Percentiles rank a stretch among this genome's conserved stretches.
These are phyloP conservation scores for Willowsia nigromaculata DNA, from an alignment of 2,888 invertebrate genomes.

Conservation along the genomic window DNA sequence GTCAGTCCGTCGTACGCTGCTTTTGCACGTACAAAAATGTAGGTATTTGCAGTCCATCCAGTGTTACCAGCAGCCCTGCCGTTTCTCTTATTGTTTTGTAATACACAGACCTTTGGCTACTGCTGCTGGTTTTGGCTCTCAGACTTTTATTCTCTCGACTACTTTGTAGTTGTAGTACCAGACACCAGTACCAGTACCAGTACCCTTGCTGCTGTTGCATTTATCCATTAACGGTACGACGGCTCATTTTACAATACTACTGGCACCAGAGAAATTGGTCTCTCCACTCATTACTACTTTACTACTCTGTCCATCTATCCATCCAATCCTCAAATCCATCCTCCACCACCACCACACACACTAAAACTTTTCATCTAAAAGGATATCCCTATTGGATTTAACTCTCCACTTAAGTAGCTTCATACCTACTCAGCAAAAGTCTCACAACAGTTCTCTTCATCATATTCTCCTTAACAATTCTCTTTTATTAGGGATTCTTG, in stretches of 20 bases:
- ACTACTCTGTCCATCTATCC: neutral
- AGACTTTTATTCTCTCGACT: neutral
- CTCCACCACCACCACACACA: neutral
- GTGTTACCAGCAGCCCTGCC: neutral
- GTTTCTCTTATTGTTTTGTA: slow-evolving; percentile 25
- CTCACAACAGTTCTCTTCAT: neutral
- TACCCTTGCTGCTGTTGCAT: slow-evolving; percentile 24
- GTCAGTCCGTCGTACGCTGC: neutral
- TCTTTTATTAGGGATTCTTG: neutral
- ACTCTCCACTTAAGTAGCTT: slow-evolving; percentile 21
- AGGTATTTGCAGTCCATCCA: neutral
- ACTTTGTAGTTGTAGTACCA: too few species aligned
- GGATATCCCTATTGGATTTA: slow-evolving; percentile 56
- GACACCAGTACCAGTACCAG: too few species aligned
- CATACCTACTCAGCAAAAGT: neutral
- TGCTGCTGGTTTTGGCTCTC: neutral
- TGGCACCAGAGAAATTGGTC: slow-evolving; percentile 26
- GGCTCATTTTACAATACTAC: slow-evolving; percentile 24
- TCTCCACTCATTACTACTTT: neutral
- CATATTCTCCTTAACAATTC: neutral
- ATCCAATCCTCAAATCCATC: neutral
- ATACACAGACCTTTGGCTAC: neutral
- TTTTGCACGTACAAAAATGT: neutral
- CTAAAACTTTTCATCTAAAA: slow-evolving; percentile 24
- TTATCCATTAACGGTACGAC: slow-evolving; percentile 37